A percentile compares a stretch with the other conserved stretches of the same genome.
phyloP scores from a whole-genome alignment of 2,113 vertebrate species.

The Puffinus mauretanicus region DNA sequence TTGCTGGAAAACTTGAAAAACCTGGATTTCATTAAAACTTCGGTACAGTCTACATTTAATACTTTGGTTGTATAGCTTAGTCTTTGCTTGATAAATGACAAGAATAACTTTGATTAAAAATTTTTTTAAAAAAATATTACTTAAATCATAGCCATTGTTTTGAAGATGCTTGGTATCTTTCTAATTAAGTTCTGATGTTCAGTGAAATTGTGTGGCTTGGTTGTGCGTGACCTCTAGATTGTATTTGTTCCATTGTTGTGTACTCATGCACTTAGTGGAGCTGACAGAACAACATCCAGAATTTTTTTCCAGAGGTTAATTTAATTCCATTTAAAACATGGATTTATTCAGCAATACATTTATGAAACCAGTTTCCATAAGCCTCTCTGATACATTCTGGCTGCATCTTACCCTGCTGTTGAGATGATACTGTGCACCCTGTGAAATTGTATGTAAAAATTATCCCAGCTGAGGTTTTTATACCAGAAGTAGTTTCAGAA shows the following conservation, averaged over 20 bases:
- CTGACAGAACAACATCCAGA: background rate
- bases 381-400: background rate
- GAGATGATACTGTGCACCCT: background rate
- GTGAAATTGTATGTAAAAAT: background rate
- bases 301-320: background rate
- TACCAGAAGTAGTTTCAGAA: background rate
- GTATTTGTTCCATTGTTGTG: background rate
- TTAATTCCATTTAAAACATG: background rate
- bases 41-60: conserved; percentile 75
- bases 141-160: background rate
- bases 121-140: background rate
- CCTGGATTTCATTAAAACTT: conserved; percentile 85
- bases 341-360: background rate
- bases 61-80: background rate
- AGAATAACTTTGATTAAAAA: background rate
- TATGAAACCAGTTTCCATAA: background rate
- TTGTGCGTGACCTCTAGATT: background rate
- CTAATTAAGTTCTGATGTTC: background rate
- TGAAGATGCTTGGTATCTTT: background rate
- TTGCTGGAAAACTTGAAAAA: conserved; percentile 88
- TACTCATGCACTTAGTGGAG: background rate
- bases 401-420: background rate
- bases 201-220: background rate
- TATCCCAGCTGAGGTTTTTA: background rate
- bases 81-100: background rate